Evolutionary conservation across 2,797 vertebrate genomes (phyloP), one percentile per base, ranked within the genome.

Genomic region (Pterois miles): DNA sequence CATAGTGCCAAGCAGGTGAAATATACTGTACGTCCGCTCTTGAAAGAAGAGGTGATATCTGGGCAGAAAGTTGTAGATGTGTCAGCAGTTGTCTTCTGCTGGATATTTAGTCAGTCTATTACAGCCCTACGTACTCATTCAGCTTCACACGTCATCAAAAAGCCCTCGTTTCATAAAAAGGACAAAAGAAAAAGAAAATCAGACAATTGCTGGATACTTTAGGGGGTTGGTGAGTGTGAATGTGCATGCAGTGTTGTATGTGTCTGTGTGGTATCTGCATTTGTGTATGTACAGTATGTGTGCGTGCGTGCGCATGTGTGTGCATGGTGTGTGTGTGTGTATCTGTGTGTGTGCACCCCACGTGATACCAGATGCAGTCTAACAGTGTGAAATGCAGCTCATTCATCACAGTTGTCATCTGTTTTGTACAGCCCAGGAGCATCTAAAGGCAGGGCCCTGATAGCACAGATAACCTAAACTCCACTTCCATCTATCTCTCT

Each of bases 381-480:
- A 76, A 88, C 78, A 84, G 76, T 81, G 82, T 87, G 74, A 89
- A 92, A 92, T 88, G 81, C 46, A 73, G 78, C 83, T 84, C 89
- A 91, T 93, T 92, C 80, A 90, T 92, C 90, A 93, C 74, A 70
- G 54, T 66, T 90, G 87, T 86, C 82, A 86, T 86, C 82, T 88
- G 70, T 83, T 88, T 80, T 86, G 85, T 88, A 78, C 52, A 86
- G 89, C 53, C 87, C 72, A 82, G 87, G 62, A 91, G 85, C 86
- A 79, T 86, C 78, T 89, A 76, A 89, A 88, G 73, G 76, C 79
- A 83, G 74, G 76, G 71, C 60, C 53, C 80, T 80, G 83, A 91
- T 87, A 86, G 77, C 82, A 70, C 78, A 78, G 91, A 91, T 90
- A 91, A 91, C 91, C 86, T 83, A 78, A 81, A 81, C 83, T 85